Conservation (phyloP, 2,797 vertebrate genomes). For the Cacajao melanocephalus region DNA sequence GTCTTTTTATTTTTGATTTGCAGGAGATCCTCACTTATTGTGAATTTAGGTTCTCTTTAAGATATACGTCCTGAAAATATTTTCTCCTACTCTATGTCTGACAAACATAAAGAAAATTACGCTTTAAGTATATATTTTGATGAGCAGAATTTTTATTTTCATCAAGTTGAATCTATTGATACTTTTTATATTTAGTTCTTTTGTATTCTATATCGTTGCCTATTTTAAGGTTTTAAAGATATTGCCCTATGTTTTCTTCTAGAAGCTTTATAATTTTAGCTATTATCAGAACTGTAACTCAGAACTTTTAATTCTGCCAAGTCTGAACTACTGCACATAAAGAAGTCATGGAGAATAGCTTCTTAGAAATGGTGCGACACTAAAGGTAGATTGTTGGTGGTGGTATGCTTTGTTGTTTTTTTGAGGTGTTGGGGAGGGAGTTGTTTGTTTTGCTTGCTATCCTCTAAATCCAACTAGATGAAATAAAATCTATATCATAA, state of each 20-base stretch:
- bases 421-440: fast-evolving
- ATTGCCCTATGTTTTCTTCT: neutral
- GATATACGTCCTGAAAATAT: neutral
- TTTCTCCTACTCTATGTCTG: neutral
- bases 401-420: neutral
- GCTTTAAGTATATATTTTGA: neutral
- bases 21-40: neutral
- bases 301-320: neutral
- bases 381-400: neutral
- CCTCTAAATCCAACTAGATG: neutral
- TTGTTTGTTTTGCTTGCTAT: neutral
- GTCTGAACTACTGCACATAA: neutral
- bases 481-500: neutral
- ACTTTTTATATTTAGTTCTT: neutral
- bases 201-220: neutral
- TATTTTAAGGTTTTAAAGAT: neutral
- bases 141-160: neutral
- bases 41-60: neutral
- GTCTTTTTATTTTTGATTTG: neutral
- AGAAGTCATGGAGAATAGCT: neutral
- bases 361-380: neutral
- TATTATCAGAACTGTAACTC: neutral
- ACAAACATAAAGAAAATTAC: no score
- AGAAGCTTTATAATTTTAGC: slow-evolving; percentile 14
- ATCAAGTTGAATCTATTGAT: neutral